Percentiles rank a stretch among this genome's conserved stretches.
phyloP scores from a whole-genome alignment of 2,888 invertebrate species.

The Smittia aterrima region DNA sequence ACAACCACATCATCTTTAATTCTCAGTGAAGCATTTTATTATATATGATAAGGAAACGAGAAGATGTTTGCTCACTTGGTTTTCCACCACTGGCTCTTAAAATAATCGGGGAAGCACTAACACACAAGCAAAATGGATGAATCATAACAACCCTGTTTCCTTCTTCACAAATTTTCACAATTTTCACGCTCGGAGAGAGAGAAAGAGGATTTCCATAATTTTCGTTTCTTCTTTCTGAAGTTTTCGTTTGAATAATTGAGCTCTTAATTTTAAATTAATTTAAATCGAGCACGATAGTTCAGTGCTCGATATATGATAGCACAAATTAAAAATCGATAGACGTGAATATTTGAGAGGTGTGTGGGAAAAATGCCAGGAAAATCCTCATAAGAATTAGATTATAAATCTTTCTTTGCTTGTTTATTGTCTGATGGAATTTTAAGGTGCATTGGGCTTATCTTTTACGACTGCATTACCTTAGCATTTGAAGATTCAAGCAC shows the following conservation, averaged over 20 bases:
- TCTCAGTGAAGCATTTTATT: neutral
- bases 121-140: neutral
- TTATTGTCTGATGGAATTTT: constrained; percentile 41
- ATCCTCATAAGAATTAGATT: constrained; percentile 36
- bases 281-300: neutral
- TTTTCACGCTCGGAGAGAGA: neutral
- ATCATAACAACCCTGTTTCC: neutral
- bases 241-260: constrained; percentile 33
- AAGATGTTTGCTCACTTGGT: too few relatives aligned
- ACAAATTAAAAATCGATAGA: constrained; percentile 40
- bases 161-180: neutral
- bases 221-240: neutral
- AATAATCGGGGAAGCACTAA: neutral
- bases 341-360: constrained; percentile 10
- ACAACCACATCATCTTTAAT: too few relatives aligned
- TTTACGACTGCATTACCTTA: constrained; percentile 12
- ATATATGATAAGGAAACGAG: neutral
- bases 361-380: constrained; percentile 38
- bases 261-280: constrained; percentile 32
- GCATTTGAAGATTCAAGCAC: neutral
- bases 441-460: neutral
- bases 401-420: neutral
- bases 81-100: too few relatives aligned
- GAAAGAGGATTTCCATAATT: constrained; percentile 29
- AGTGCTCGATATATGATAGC: neutral